Conservation (phyloP, 2,797 vertebrate genomes). For the Rhynchonycteris naso region DNA sequence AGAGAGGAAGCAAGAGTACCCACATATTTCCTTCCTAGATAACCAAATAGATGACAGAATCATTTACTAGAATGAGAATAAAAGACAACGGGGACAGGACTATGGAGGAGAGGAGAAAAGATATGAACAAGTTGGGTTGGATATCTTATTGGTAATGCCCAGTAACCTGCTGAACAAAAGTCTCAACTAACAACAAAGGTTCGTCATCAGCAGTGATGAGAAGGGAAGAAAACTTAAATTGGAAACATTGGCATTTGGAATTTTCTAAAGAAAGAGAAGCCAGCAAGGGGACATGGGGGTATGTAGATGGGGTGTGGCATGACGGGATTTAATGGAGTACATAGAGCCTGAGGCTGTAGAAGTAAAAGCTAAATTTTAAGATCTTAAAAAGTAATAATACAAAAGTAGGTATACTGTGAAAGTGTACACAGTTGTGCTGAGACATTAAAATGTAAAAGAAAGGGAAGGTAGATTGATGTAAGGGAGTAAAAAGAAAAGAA, state of each 20-base stretch:
- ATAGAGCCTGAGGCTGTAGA: not conserved
- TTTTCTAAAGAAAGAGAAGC: not conserved
- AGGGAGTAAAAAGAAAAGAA: not conserved
- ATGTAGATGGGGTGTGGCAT: fast-evolving
- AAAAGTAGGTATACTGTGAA: not conserved
- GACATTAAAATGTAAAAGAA: not conserved
- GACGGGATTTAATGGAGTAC: not conserved
- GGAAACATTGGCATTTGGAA: not conserved
- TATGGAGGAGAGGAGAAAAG: not conserved
- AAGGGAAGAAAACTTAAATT: not conserved
- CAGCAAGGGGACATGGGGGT: not conserved
- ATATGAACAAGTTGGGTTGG: not conserved
- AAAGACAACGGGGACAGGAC: not conserved
- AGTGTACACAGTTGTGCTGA: not conserved
- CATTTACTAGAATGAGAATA: not conserved
- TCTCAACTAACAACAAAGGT: not conserved
- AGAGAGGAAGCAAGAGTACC: not conserved
- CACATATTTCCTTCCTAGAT: not conserved
- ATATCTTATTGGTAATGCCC: not conserved
- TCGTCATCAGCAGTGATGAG: not conserved
- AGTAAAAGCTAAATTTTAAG: not conserved
- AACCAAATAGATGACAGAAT: not conserved
- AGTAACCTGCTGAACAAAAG: not conserved
- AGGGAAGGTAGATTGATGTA: not conserved
- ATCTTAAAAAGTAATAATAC: not conserved